Evolutionary conservation across 2,797 vertebrate genomes (phyloP).

Genomic region (Arctocebus calabarensis): DNA sequence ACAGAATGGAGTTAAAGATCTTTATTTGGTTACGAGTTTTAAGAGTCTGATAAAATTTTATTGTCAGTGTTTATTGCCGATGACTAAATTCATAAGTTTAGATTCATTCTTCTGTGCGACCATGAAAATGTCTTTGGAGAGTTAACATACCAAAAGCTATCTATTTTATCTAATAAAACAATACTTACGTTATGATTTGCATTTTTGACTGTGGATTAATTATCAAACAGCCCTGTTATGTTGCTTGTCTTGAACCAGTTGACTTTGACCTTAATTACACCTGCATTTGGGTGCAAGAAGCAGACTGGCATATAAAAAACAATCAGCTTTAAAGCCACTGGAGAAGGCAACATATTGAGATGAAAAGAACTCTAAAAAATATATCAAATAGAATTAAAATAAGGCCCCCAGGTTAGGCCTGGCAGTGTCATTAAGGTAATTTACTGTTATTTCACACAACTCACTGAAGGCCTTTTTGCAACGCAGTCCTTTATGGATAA

Average conservation of each 20-base stretch:
- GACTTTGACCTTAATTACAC: neutral
- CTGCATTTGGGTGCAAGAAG: neutral
- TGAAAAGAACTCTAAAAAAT: neutral
- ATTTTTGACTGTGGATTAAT: neutral
- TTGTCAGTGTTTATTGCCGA: neutral
- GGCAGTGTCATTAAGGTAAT: neutral
- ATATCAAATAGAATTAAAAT: neutral
- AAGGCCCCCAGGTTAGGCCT: neutral
- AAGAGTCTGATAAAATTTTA: neutral
- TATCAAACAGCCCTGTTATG: neutral
- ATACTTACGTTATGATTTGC: neutral
- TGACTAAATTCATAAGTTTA: neutral
- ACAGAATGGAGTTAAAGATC: neutral
- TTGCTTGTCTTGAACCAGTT: neutral
- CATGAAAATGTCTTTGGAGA: neutral
- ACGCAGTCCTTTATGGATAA: rapidly evolving
- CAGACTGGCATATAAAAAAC: neutral
- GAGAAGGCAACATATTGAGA: neutral
- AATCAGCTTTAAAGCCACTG: conserved; percentile 13
- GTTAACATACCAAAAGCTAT: neutral
- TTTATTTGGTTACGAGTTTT: neutral
- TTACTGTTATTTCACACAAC: neutral
- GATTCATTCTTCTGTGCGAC: neutral
- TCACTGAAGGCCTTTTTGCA: neutral
- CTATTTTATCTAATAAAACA: neutral